Conservation (phyloP, 2,113 vertebrate genomes). For the Dermatemys mawii region DNA sequence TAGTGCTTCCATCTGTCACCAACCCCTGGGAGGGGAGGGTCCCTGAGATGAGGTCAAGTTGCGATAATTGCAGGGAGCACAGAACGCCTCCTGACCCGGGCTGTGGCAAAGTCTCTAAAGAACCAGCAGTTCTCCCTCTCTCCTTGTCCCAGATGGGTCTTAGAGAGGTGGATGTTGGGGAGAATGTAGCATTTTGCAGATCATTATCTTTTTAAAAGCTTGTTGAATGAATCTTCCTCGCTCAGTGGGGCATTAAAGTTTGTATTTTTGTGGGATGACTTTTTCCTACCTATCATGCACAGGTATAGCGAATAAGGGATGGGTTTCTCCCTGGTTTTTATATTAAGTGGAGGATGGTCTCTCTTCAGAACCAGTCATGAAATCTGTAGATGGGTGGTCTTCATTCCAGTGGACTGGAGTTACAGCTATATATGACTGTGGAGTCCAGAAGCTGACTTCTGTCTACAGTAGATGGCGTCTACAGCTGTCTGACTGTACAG, state of each 20-base stretch:
- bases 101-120: not conserved
- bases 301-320: slow-evolving; percentile 16
- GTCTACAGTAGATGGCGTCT: not conserved
- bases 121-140: not conserved
- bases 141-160: not conserved
- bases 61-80: not conserved
- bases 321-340: slow-evolving; percentile 17
- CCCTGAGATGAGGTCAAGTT: not conserved
- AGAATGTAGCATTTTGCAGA: slow-evolving; percentile 22
- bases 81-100: not conserved
- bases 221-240: slow-evolving; percentile 47
- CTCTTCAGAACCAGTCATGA: not conserved
- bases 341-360: not conserved
- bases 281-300: not conserved
- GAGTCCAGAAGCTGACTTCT: not conserved
- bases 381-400: not conserved
- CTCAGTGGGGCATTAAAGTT: slow-evolving; percentile 60
- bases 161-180: not conserved
- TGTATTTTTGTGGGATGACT: slow-evolving; percentile 23
- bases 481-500: not conserved
- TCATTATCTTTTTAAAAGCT: not conserved
- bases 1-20: not conserved
- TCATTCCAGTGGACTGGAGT: not conserved
- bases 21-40: not conserved
- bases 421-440: not conserved